These are phyloP conservation scores for Lithophane leautieri DNA, from an alignment of 2,888 invertebrate species.

Conservation along the genomic window DNA sequence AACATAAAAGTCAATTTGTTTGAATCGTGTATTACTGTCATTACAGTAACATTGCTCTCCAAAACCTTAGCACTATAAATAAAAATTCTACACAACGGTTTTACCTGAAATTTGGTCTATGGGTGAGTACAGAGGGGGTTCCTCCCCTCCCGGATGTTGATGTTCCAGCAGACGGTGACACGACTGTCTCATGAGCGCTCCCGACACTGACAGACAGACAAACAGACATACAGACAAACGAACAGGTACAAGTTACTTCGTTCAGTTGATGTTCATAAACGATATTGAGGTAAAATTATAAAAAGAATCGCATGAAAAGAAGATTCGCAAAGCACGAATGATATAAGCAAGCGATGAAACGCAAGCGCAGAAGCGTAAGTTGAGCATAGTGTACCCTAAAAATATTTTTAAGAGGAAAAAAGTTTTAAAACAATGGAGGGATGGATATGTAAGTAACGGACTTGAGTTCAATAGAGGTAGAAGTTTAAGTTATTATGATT, in stretches of 20 bases:
- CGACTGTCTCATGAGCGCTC: conserved; percentile 91
- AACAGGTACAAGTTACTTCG: background rate
- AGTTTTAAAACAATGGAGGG: background rate
- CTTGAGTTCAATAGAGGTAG: background rate
- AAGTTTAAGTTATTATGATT: background rate
- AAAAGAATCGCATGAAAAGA: conserved; percentile 4
- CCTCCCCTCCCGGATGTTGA: conserved; percentile 88
- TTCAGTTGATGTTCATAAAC: background rate
- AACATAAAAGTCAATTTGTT: background rate
- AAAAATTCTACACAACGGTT: conserved; percentile 22
- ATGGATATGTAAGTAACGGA: conserved; percentile 3
- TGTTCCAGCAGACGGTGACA: conserved; percentile 90
- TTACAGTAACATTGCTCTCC: conserved; percentile 15
- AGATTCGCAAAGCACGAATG: conserved; percentile 35
- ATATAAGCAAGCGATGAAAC: conserved; percentile 13
- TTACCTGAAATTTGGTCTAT: conserved; percentile 90
- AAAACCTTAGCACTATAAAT: conserved; percentile 37
- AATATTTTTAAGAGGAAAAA: background rate
- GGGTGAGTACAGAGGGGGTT: conserved; percentile 88
- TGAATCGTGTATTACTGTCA: background rate
- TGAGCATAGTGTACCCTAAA: background rate
- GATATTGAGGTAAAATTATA: background rate
- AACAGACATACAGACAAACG: conserved; percentile 37
- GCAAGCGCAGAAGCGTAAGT: conserved; percentile 13
- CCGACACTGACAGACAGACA: conserved; percentile 79